Evolutionary conservation across 2,888 invertebrate genomes (phyloP), one percentile per base, ranked within the genome.

Genomic region (Sturmia bella): DNA sequence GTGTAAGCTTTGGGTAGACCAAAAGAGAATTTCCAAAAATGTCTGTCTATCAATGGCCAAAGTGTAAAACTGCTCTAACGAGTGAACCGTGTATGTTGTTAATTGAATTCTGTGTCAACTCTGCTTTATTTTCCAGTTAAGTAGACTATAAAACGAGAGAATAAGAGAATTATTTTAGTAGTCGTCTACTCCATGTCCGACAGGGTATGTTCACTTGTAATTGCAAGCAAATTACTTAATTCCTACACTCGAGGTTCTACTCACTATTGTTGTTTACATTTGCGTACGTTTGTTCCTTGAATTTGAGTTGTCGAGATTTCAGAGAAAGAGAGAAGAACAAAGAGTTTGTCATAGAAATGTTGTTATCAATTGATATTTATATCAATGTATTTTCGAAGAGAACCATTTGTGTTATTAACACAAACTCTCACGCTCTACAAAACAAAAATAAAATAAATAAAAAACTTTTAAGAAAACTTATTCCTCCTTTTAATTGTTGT

Each of bases 401-500:
- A 63, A 64, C 11, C 32, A 32, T 32, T 32, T 41, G n/a, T 69
- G 17, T 50, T 50, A n/a, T 13, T 21, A 21, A 61, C 41, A 48
- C 15, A 39, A 9, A 21, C 5, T 57, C 43, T 54, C 19, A 72
- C 50, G 11, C 70, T 66, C 72, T 76, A 48, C 12, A 17, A 45
- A 21, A 5, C 21, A 27, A 37, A 12, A 68, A 15, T n/a, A 52
- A 50, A 54, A 59, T 7, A 74, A 54, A 32, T 17, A 59, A 39
- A 63, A 54, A 48, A 63, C 48, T 66, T 50, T 70, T 12, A 82
- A 74, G 43, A 69, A 78, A 59, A 66, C 15, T 27, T 41, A 68
- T 79, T 79, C 75, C 75, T 79, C 75, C 75, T 76, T 83, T 76
- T 79, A 80, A 66, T 76, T 72, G 61, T 39, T 57, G 50, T 63